Conservation (phyloP, 1,140 invertebrate genomes). For the Listronotus oregonensis region DNA sequence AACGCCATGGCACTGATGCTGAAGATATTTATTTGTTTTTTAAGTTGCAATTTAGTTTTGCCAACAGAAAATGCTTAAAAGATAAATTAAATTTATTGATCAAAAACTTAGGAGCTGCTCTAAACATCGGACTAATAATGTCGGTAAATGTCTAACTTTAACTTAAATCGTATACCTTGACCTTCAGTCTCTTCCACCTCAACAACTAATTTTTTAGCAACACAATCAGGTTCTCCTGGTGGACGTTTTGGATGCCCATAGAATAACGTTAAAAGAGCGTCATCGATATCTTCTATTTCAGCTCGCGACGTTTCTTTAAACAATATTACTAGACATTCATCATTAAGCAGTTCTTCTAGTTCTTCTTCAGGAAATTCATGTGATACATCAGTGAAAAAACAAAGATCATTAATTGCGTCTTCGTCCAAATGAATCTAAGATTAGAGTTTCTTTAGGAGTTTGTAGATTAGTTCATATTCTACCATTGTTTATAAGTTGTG, state of each 20-base stretch:
- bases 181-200: slow-evolving; percentile 25
- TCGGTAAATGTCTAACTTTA: too few relatives aligned
- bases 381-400: slow-evolving; percentile 31
- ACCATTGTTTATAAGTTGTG: not conserved
- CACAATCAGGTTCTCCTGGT: slow-evolving; percentile 46
- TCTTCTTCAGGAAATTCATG: slow-evolving; percentile 36
- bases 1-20: too few relatives aligned
- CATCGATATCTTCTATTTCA: slow-evolving; percentile 35
- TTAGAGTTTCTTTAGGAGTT: not conserved
- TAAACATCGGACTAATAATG: too few relatives aligned
- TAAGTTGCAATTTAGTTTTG: too few relatives aligned
- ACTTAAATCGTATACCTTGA: not conserved
- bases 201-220: slow-evolving; percentile 43
- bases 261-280: slow-evolving; percentile 30
- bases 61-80: too few relatives aligned
- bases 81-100: too few relatives aligned
- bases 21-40: too few relatives aligned
- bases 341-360: slow-evolving; percentile 34
- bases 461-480: not conserved
- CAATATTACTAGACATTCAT: slow-evolving; percentile 22
- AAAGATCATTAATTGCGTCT: slow-evolving; percentile 38
- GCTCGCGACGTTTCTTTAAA: slow-evolving; percentile 25
- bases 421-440: slow-evolving; percentile 37
- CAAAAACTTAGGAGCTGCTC: too few relatives aligned
- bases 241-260: slow-evolving; percentile 39